Evolutionary conservation across 1,140 invertebrate genomes (phyloP).

Genomic region (Battus philenor): DNA sequence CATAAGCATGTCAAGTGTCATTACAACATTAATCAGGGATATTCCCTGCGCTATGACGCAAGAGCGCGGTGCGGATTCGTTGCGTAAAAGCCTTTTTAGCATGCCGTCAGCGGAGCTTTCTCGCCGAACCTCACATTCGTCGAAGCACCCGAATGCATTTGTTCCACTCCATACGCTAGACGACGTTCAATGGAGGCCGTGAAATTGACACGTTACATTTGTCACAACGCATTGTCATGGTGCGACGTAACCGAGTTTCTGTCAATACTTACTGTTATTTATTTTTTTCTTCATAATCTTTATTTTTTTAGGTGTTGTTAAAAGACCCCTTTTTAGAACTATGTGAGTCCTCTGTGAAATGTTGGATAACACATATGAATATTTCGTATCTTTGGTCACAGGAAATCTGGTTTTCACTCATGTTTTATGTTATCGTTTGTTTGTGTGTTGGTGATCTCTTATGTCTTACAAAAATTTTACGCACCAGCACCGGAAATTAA

Average conservation of each 20-base stretch:
- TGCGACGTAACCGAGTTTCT: slow-evolving; percentile 47
- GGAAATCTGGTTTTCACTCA: no score
- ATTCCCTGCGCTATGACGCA: slow-evolving; percentile 33
- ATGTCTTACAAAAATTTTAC: no score
- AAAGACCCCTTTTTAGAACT: no score
- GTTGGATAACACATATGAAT: no score
- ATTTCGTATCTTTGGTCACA: no score
- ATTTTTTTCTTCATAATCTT: background rate
- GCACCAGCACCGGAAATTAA: no score
- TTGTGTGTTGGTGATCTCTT: no score
- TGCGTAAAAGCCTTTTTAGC: slow-evolving; percentile 62
- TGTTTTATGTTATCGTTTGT: no score
- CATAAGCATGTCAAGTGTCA: no score
- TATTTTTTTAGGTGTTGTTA: no score
- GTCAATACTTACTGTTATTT: slow-evolving; percentile 33
- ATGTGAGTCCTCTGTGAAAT: no score
- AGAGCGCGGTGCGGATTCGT: slow-evolving; percentile 28
- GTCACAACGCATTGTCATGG: slow-evolving; percentile 30
- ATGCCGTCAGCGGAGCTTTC: slow-evolving; percentile 56
- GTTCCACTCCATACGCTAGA: slow-evolving; percentile 27
- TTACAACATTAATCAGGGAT: slow-evolving; percentile 1
- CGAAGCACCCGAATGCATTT: slow-evolving; percentile 53
- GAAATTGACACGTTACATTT: slow-evolving; percentile 53
- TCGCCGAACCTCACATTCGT: slow-evolving; percentile 38
- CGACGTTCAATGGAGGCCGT: slow-evolving; percentile 35